A percentile compares a stretch with the other conserved stretches of the same genome.
phyloP scores from a whole-genome alignment of 2,888 invertebrate genomes.

The Acanthosepion lycidas region DNA sequence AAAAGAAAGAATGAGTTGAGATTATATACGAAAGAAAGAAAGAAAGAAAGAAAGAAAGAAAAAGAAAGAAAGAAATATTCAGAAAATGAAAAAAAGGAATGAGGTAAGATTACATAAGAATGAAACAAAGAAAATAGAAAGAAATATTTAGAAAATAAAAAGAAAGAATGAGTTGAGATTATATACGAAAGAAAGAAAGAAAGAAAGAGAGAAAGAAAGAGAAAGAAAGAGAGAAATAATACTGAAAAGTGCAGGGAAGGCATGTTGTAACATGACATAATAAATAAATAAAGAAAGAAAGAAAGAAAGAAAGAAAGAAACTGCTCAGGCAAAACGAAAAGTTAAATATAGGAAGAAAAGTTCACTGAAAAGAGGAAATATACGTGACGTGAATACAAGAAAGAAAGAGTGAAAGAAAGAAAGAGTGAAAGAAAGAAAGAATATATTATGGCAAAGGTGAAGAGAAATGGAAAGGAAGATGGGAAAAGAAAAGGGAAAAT shows the following conservation, averaged over 20 bases:
- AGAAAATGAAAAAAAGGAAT: too few species aligned
- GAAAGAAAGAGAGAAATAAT: not conserved
- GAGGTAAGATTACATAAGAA: too few species aligned
- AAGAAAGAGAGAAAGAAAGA: not conserved
- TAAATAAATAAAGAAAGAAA: too few species aligned
- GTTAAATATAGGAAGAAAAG: not conserved
- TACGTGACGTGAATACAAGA: rapidly evolving
- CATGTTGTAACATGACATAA: not conserved
- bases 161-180: rapidly evolving
- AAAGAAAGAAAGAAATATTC: too few species aligned
- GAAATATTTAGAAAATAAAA: too few species aligned
- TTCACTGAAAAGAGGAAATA: not conserved
- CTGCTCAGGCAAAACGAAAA: not conserved
- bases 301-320: not conserved
- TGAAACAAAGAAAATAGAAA: too few species aligned
- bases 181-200: not conserved
- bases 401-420: not conserved
- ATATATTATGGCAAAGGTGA: not conserved
- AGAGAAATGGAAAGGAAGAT: not conserved
- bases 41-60: too few species aligned
- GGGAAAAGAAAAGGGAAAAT: not conserved
- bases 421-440: not conserved
- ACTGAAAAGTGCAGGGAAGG: not conserved
- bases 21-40: too few species aligned
- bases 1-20: too few species aligned